phyloP scores from a whole-genome alignment of 2,113 vertebrate genomes.

The Australoheros scitulus region DNA sequence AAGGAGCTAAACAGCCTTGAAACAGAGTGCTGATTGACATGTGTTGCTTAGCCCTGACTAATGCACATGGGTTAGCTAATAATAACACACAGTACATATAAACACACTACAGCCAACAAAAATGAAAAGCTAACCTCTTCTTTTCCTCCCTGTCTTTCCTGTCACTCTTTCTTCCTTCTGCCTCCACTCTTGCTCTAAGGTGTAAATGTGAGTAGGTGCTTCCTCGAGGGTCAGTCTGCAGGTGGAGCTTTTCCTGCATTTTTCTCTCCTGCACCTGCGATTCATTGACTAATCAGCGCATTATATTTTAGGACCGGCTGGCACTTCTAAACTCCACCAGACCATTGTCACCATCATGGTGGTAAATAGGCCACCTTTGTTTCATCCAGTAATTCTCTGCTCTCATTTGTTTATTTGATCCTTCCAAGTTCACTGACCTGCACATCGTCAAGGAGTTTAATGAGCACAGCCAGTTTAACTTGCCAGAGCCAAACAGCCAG shows the following conservation, averaged over 20 bases:
- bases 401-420: neutral
- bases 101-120: neutral
- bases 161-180: neutral
- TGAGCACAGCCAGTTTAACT: neutral
- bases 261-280: neutral
- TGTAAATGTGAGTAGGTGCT: neutral
- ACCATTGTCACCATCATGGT: neutral
- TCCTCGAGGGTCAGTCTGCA: neutral
- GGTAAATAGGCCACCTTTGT: neutral
- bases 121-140: neutral
- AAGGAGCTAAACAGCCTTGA: conserved; percentile 19
- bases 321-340: fast-evolving
- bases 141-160: fast-evolving
- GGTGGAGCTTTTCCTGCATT: neutral
- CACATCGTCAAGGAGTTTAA: neutral
- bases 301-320: neutral
- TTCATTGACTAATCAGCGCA: neutral
- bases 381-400: neutral
- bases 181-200: neutral
- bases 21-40: neutral
- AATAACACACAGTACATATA: neutral
- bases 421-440: neutral
- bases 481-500: neutral
- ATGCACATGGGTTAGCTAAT: neutral
- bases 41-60: conserved; percentile 7